These are phyloP conservation scores for Calypte anna DNA, from an alignment of 2,113 vertebrate species.

Conservation along the genomic window DNA sequence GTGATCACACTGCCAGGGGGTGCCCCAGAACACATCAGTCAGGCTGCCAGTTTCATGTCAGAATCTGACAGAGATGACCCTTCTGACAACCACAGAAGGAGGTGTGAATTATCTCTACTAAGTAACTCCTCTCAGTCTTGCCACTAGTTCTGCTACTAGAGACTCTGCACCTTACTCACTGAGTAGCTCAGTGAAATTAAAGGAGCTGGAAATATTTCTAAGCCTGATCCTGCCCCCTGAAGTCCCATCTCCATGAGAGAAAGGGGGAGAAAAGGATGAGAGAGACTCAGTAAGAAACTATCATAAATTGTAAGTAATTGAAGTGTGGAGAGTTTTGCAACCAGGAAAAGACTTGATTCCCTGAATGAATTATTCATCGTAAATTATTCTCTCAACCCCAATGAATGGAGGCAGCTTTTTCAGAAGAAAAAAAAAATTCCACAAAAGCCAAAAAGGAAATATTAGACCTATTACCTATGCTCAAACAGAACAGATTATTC, in stretches of 20 bases:
- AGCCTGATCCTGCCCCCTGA: background rate
- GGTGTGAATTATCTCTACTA: background rate
- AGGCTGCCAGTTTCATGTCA: background rate
- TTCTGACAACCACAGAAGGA: background rate
- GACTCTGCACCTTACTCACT: background rate
- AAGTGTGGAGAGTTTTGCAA: background rate
- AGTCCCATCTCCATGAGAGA: background rate
- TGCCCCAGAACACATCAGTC: background rate
- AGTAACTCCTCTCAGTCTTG: background rate
- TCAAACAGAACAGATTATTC: background rate
- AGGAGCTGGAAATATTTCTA: background rate
- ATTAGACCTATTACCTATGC: slow-evolving; percentile 52
- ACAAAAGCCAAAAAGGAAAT: slow-evolving; percentile 31
- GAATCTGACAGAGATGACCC: background rate
- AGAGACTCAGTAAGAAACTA: background rate
- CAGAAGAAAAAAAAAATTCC: background rate
- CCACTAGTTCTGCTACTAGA: background rate
- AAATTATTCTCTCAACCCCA: slow-evolving; percentile 25
- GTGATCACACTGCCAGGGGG: background rate
- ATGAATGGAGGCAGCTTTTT: background rate
- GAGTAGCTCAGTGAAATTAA: background rate
- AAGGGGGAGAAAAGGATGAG: fast-evolving
- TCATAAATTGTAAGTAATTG: background rate
- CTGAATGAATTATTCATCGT: slow-evolving; percentile 10
- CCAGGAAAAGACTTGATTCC: background rate